Percentiles rank a stretch among this genome's conserved stretches.
Evolutionary conservation across 2,113 vertebrate genomes (phyloP).

Genomic region (Indri indri): DNA sequence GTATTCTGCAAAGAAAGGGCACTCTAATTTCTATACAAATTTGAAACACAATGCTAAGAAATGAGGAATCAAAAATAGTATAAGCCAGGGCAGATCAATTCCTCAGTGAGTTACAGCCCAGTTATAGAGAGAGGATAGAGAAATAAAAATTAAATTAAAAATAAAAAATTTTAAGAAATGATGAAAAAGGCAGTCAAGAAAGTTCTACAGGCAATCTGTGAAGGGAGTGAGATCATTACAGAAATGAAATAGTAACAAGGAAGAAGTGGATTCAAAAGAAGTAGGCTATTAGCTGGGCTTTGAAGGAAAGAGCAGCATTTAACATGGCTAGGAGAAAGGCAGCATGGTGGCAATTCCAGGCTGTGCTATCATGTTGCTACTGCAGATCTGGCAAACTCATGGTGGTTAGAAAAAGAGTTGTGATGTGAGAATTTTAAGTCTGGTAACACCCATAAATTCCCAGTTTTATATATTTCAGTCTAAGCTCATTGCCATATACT

Average conservation of each 20-base stretch:
- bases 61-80: conserved; percentile 22
- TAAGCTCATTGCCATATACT: not conserved
- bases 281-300: not conserved
- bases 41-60: conserved; percentile 41
- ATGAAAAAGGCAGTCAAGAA: not conserved
- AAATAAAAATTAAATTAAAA: conserved; percentile 4
- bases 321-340: not conserved
- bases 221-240: not conserved
- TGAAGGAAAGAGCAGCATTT: not conserved
- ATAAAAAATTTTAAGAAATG: not conserved
- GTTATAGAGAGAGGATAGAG: not conserved
- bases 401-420: not conserved
- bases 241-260: not conserved
- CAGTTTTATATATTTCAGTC: not conserved
- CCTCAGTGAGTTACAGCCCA: not conserved
- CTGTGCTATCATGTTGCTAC: not conserved
- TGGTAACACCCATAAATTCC: conserved; percentile 16
- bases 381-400: not conserved
- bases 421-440: not conserved
- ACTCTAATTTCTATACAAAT: conserved; percentile 4
- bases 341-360: not conserved
- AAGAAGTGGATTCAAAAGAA: not conserved
- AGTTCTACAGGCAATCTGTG: not conserved
- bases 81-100: not conserved
- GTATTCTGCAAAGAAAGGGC: not conserved